Evolutionary conservation across 2,888 invertebrate genomes (phyloP).

Genomic region (Pammene aurita): DNA sequence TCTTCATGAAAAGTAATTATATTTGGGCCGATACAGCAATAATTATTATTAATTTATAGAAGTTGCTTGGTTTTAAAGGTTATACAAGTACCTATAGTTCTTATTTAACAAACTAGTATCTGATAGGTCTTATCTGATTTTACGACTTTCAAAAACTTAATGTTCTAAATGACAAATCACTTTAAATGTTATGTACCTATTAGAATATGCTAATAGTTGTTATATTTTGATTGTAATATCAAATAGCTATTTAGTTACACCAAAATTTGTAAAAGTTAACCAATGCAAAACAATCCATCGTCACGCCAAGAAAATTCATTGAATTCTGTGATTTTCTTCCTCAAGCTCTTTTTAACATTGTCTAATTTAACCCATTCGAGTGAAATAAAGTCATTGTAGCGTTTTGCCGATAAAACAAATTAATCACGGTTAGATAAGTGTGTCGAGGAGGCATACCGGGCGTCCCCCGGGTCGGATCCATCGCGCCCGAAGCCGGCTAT

Average conservation of each 20-base stretch:
- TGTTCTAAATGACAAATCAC: too few relatives aligned
- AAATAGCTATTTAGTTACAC: too few relatives aligned
- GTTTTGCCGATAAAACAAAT: constrained; percentile 72
- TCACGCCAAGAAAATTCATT: background rate
- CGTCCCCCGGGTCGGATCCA: constrained; percentile 43
- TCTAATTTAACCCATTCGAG: constrained; percentile 51
- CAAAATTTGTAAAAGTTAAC: background rate
- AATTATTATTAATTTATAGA: background rate
- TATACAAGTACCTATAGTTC: too few relatives aligned
- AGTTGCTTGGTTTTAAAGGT: too few relatives aligned
- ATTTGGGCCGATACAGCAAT: background rate
- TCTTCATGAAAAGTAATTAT: background rate
- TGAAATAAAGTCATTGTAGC: constrained; percentile 58
- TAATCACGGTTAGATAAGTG: constrained; percentile 77
- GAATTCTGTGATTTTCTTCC: background rate
- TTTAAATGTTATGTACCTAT: too few relatives aligned
- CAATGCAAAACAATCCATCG: too few relatives aligned
- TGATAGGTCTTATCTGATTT: too few relatives aligned
- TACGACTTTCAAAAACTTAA: too few relatives aligned
- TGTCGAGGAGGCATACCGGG: constrained; percentile 67
- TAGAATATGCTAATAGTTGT: too few relatives aligned
- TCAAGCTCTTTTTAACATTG: constrained; percentile 43
- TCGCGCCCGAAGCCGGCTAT: constrained; percentile 57
- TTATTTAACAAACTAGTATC: too few relatives aligned
- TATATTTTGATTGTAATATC: too few relatives aligned